These are phyloP conservation scores for Apodemus sylvaticus DNA, from an alignment of 2,113 vertebrate genomes.

Conservation along the genomic window DNA sequence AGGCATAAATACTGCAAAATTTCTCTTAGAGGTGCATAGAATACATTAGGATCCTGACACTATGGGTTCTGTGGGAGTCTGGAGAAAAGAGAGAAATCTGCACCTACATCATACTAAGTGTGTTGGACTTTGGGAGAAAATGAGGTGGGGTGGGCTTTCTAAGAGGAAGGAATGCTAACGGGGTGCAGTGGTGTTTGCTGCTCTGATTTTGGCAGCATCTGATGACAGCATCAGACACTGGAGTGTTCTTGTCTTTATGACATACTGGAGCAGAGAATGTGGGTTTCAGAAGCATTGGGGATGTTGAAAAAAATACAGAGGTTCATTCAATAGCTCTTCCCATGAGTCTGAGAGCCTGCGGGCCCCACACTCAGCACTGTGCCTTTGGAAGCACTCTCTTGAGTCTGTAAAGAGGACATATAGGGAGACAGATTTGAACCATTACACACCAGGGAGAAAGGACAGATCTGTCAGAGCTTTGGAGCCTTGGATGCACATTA, in stretches of 20 bases:
- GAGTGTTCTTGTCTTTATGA: background rate
- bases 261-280: background rate
- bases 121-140: background rate
- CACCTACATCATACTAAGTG: background rate
- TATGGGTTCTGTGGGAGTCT: slow-evolving; percentile 6
- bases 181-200: too few relatives aligned
- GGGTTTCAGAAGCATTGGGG: background rate
- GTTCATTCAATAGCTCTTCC: background rate
- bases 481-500: background rate
- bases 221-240: background rate
- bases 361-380: fast-evolving
- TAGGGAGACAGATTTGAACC: background rate
- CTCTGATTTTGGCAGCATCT: background rate
- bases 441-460: background rate
- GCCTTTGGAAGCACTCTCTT: background rate
- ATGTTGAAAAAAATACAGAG: background rate
- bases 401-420: background rate
- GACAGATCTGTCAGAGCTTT: background rate
- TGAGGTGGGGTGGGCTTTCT: background rate
- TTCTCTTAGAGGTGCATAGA: slow-evolving; percentile 51
- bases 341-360: background rate
- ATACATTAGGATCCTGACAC: slow-evolving; percentile 55
- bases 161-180: fast-evolving
- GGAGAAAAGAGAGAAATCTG: slow-evolving; percentile 43
- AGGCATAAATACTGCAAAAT: slow-evolving; percentile 59